Conservation (phyloP, 2,888 invertebrate genomes). For the Pseudococcus viburni region DNA sequence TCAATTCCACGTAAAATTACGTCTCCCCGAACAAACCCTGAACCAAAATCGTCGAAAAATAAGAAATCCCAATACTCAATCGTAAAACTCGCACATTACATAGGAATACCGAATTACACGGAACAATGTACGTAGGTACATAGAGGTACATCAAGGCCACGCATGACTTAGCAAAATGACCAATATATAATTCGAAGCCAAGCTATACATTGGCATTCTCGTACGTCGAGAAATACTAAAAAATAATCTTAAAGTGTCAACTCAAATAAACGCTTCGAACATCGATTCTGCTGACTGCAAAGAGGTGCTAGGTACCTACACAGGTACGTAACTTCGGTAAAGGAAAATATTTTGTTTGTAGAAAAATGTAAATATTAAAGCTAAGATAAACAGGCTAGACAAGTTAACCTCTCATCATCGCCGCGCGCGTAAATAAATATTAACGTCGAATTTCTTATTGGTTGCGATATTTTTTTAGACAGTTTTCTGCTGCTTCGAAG, state of each 20-base stretch:
- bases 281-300: constrained; percentile 38
- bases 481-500: background rate
- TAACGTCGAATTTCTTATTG: constrained; percentile 42
- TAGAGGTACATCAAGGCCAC: background rate
- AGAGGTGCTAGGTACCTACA: background rate
- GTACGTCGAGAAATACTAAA: background rate
- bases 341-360: constrained; percentile 50
- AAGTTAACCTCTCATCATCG: constrained; percentile 47
- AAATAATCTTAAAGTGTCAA: constrained; percentile 49
- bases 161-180: constrained; percentile 49
- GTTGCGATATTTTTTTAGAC: constrained; percentile 39
- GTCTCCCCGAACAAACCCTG: background rate
- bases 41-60: background rate
- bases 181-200: constrained; percentile 4
- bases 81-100: constrained; percentile 2
- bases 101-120: background rate
- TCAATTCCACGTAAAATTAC: too few relatives aligned
- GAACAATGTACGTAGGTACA: background rate
- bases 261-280: constrained; percentile 40
- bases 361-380: constrained; percentile 50
- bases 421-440: constrained; percentile 39
- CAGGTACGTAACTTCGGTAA: background rate
- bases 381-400: constrained; percentile 55
- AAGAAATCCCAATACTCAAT: background rate
- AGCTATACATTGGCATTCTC: background rate